Base-by-base conservation (phyloP, 2,797 vertebrate species). In the Microctenopoma stevenorrisi region DNA sequence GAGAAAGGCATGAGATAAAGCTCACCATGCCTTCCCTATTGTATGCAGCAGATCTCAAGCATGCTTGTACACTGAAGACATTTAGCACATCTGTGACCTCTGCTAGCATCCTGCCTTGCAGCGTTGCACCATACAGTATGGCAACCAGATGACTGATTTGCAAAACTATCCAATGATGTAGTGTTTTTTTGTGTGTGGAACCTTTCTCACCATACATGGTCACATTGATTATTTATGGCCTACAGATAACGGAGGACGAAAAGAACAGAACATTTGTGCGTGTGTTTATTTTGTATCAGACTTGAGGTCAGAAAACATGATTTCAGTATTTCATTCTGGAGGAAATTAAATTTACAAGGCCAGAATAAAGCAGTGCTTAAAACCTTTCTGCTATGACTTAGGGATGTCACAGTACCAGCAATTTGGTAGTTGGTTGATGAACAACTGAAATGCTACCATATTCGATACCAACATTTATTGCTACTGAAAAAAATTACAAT, bases 31-130 rank as follows among this genome's bases (percentile, higher is more conserved):
- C 37, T 83, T 28, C 51, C 62, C 61, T 79, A 25, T 78, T 71
- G 64, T 83, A 40, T 81, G 8, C 3, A 67, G 85, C 85, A 77
- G 72, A 74, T 77, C 58, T 79, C 78, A 81, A 82, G 83, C 64
- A 82, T 82, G 73, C 85, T 70, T 91, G 82, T 79, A 73, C 86
- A 65, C 82, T 88, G 87, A 89, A 76, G 91, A 90, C 88, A 88
- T 91, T 70, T 28, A 66, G 70, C 77, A 83, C 79, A 79, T 86
- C 83, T 82, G 65, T 88, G 87, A 89, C 82, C 85, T 86, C 79
- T 80, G 74, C 78, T 54, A 28, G 49, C 79, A 66, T 87, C 57
- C 72, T 66, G 80, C 78, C 61, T 57, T 62, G 74, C 79, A 78
- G 73, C 60, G 2, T 15, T 68, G 64, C 68, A 64, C 68, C 43